These are phyloP conservation scores for Helobdella robusta DNA, from an alignment of 2,888 invertebrate genomes.

Conservation along the genomic window DNA sequence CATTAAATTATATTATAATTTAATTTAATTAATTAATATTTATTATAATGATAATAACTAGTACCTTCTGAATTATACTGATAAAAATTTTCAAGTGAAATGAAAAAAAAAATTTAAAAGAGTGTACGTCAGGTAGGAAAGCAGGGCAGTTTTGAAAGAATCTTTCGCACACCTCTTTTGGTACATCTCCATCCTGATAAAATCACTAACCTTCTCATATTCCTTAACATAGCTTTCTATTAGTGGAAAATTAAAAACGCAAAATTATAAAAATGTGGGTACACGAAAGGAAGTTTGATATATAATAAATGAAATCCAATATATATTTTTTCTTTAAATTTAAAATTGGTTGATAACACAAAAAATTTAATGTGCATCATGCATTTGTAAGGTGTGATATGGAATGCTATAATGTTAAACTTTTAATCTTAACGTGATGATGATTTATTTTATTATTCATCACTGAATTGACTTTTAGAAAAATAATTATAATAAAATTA, in stretches of 20 bases:
- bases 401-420: too few relatives aligned
- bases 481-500: too few relatives aligned
- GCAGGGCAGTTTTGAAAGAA: constrained; percentile 13
- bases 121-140: constrained; percentile 14
- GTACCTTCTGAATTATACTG: not conserved
- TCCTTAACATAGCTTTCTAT: not conserved
- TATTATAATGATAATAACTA: not conserved
- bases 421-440: not conserved
- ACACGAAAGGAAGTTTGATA: too few relatives aligned
- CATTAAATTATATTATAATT: not conserved
- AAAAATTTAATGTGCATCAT: too few relatives aligned
- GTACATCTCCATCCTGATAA: constrained; percentile 16
- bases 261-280: too few relatives aligned
- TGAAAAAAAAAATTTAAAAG: not conserved
- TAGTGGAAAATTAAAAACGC: too few relatives aligned
- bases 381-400: too few relatives aligned
- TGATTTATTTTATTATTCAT: not conserved
- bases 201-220: constrained; percentile 11
- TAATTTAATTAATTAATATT: not conserved
- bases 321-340: too few relatives aligned
- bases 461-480: too few relatives aligned
- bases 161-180: constrained; percentile 8
- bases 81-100: too few relatives aligned
- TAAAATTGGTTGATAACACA: too few relatives aligned
- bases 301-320: too few relatives aligned